These are phyloP conservation scores for Exephanes ischioxanthus DNA, from an alignment of 2,888 invertebrate genomes.

Conservation along the genomic window DNA sequence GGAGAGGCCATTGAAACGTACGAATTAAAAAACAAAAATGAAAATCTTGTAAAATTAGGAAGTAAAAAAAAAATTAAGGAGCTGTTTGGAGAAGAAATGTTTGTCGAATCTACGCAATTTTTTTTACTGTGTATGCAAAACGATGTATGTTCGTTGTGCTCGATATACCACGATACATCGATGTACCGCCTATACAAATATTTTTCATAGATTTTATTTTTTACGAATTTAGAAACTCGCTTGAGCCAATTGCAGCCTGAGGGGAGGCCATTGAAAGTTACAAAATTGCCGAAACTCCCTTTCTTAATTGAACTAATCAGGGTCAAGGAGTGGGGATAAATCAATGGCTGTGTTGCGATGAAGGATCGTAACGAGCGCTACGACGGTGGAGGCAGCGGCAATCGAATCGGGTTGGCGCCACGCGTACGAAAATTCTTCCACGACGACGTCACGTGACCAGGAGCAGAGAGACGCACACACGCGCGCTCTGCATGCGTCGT, in stretches of 20 bases:
- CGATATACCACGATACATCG: too few species aligned
- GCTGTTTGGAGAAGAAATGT: too few species aligned
- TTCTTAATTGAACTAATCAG: slow-evolving; percentile 11
- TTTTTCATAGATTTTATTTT: too few species aligned
- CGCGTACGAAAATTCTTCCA: slow-evolving; percentile 64
- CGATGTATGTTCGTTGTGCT: too few species aligned
- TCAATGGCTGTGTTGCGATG: slow-evolving; percentile 42
- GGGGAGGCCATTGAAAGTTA: neutral
- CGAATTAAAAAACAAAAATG: too few species aligned
- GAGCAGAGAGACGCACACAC: slow-evolving; percentile 12
- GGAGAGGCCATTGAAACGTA: too few species aligned
- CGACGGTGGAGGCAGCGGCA: slow-evolving; percentile 66
- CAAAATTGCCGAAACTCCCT: neutral
- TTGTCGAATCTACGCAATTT: too few species aligned
- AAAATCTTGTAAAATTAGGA: too few species aligned
- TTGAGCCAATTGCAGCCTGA: neutral
- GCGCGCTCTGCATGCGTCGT: neutral
- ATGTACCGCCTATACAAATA: too few species aligned
- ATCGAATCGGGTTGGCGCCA: slow-evolving; percentile 67
- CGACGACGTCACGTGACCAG: slow-evolving; percentile 68
- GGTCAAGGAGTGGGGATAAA: slow-evolving; percentile 42
- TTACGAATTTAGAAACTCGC: too few species aligned
- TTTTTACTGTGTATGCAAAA: too few species aligned
- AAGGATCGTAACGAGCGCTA: slow-evolving; percentile 45
- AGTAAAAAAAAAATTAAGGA: too few species aligned